Evolutionary conservation across 1,140 invertebrate species (phyloP).

Genomic region (Dysdera silvatica): DNA sequence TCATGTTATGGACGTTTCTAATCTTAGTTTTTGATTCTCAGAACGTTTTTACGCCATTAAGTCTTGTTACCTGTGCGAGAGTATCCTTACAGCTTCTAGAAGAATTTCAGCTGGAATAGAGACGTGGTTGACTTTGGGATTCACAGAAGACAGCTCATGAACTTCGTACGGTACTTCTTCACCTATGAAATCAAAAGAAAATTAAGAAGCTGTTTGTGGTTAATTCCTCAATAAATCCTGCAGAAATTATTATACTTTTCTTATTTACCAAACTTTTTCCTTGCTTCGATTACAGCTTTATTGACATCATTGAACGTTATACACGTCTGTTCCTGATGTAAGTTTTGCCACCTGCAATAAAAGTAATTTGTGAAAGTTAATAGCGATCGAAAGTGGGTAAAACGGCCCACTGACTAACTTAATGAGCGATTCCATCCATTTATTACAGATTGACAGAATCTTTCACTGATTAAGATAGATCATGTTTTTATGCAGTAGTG

Average conservation of each 20-base stretch:
- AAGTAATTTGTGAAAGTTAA: not conserved
- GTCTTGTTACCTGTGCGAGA: conserved; percentile 64
- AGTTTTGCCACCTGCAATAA: conserved; percentile 27
- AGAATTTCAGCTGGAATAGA: conserved; percentile 44
- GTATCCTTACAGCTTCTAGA: conserved; percentile 71
- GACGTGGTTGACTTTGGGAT: conserved; percentile 34
- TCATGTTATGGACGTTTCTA: too few species aligned
- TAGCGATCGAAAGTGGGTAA: not conserved
- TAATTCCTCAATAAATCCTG: too few species aligned
- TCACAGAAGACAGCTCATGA: conserved; percentile 35
- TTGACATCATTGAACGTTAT: conserved; percentile 87
- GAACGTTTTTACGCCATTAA: too few species aligned
- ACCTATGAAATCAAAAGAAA: conserved; percentile 45
- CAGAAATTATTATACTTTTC: too few species aligned
- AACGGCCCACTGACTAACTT: not conserved
- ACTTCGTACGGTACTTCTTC: conserved; percentile 35
- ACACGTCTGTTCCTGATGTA: conserved; percentile 58
- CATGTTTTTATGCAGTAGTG: too few species aligned
- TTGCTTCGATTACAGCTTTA: conserved; percentile 74
- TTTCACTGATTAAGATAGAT: too few species aligned
- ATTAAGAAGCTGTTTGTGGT: too few species aligned
- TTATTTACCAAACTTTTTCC: conserved; percentile 53
- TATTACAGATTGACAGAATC: too few species aligned
- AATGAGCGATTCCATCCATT: too few species aligned
- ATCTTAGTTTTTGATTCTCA: too few species aligned